phyloP scores from a whole-genome alignment of 2,888 invertebrate genomes.

The Molorchus minor region DNA sequence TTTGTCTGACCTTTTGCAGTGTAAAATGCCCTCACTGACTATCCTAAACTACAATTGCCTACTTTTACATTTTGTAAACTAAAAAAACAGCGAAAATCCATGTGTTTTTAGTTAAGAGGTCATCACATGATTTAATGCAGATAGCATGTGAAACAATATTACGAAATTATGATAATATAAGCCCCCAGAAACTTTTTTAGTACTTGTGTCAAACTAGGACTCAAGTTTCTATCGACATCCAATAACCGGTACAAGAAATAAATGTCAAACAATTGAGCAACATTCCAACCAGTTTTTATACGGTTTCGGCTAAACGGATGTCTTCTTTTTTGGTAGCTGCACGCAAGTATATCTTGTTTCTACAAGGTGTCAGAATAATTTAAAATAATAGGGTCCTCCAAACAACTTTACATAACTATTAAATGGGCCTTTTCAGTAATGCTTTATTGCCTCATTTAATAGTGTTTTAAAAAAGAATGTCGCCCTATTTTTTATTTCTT shows the following conservation, averaged over 20 bases:
- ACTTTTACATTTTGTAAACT: too few species aligned
- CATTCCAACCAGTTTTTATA: slow-evolving; percentile 24
- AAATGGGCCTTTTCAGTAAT: too few species aligned
- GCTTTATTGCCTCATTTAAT: too few species aligned
- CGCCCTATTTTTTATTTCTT: too few species aligned
- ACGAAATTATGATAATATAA: background rate
- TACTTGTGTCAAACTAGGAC: background rate
- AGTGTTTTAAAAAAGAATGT: too few species aligned
- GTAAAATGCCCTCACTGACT: too few species aligned
- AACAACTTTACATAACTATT: too few species aligned
- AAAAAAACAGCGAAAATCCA: background rate
- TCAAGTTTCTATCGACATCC: background rate
- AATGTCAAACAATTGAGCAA: slow-evolving; percentile 22
- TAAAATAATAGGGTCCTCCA: too few species aligned
- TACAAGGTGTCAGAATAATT: background rate
- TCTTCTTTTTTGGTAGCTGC: background rate
- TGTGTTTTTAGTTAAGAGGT: background rate
- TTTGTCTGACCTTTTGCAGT: too few species aligned
- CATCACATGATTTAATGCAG: too few species aligned
- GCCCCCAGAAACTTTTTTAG: background rate
- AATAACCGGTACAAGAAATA: slow-evolving; percentile 3
- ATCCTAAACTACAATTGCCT: too few species aligned
- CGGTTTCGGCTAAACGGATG: slow-evolving; percentile 12
- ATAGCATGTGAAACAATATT: background rate
- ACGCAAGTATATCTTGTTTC: background rate